Evolutionary conservation across 2,888 invertebrate genomes (phyloP), one percentile per base, ranked within the genome.

Genomic region (Silvanus unidentatus): DNA sequence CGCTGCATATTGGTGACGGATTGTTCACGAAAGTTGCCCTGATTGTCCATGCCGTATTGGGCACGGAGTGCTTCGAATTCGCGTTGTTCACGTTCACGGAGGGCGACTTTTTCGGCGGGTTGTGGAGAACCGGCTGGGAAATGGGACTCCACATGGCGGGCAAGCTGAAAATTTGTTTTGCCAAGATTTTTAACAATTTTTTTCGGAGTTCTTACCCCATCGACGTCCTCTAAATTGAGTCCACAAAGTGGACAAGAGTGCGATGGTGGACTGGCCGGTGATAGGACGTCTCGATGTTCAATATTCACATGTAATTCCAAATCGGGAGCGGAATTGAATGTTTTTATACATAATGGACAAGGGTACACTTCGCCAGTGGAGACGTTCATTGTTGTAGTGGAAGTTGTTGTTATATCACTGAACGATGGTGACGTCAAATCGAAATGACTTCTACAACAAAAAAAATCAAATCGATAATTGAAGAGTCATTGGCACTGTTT

Each of bases 21-120:
- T 49, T 90, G 85, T 59, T 86, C 84, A 38, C 82, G 74, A 70
- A 84, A 89, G 47, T 64, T 64, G 4, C 86, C 88, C 60, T 88
- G 87, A 65, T 88, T 87, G 64, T 89, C 89, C 91, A 92, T 91
- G 1, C 91, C 91, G 62, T 90, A 91, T 66, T 89, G 88, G 1
- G 88, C 89, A 64, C 85, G 73, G 29, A 90, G 67, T 70, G 88
- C 72, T 62, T 88, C 86, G 66, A 90, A 90, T 66, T 90, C 89
- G 37, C 84, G 79, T 62, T 88, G 85, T 62, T 90, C 89, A 15
- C 86, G 75, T 51, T 81, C 77, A 54, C 80, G 78, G 56, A 85
- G 78, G 0, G 86, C 86, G 63, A 87, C 86, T 48, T 78, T 75
- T 50, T 84, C 69, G 1, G 68, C 57, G 11, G 68, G 62, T 1